Conservation (phyloP, 2,888 invertebrate genomes). For the Metalampra italica region DNA sequence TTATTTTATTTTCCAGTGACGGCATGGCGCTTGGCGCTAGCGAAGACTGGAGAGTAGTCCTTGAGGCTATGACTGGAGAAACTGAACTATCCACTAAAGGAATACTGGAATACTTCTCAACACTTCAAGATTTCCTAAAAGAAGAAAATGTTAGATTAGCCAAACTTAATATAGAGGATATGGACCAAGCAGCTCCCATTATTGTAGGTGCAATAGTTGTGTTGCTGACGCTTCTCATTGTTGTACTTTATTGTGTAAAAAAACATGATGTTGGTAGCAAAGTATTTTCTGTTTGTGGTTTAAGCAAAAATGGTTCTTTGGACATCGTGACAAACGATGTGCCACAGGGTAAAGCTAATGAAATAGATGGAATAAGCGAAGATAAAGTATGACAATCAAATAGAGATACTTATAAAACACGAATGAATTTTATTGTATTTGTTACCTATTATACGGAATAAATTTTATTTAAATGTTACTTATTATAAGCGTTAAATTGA, state of each 20-base stretch:
- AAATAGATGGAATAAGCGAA: slow-evolving; percentile 55
- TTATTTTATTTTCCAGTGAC: slow-evolving; percentile 39
- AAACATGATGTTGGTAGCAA: slow-evolving; percentile 49
- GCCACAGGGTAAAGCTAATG: slow-evolving; percentile 46
- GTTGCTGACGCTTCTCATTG: slow-evolving; percentile 49
- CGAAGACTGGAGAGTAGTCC: slow-evolving; percentile 63
- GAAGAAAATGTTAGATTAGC: slow-evolving; percentile 46
- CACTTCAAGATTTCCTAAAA: slow-evolving; percentile 45
- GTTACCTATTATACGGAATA: background rate
- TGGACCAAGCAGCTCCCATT: slow-evolving; percentile 61
- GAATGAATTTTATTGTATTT: slow-evolving; percentile 4
- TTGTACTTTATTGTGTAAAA: slow-evolving; percentile 60
- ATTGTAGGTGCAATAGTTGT: slow-evolving; percentile 58
- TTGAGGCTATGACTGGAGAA: slow-evolving; percentile 61
- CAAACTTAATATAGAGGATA: slow-evolving; percentile 36
- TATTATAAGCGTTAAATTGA: background rate
- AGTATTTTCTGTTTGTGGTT: slow-evolving; percentile 53
- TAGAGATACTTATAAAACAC: background rate
- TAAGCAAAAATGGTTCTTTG: slow-evolving; percentile 66
- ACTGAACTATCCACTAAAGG: slow-evolving; percentile 60
- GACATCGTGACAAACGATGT: slow-evolving; percentile 63
- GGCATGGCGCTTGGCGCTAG: slow-evolving; percentile 70
- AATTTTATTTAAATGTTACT: background rate
- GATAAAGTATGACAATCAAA: slow-evolving; percentile 46
- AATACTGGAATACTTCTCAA: slow-evolving; percentile 57